Percentiles rank a stretch among this genome's conserved stretches.
Evolutionary conservation across 2,797 vertebrate genomes (phyloP).

Genomic region (Sebastes paucispinis): DNA sequence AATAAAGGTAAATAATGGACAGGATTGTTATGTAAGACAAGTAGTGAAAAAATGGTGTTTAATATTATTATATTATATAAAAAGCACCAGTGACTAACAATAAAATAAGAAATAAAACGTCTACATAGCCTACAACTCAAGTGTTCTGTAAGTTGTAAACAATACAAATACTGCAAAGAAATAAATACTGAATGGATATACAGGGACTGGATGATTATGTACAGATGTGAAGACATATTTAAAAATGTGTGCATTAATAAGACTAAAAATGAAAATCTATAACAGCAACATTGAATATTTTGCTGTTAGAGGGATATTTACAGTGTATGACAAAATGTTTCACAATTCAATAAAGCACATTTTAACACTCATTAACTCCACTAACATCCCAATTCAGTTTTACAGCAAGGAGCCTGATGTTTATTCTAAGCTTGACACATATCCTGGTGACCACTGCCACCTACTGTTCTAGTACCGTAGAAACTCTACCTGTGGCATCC

Average conservation of each 20-base stretch:
- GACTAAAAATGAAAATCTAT: neutral
- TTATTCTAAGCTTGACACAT: neutral
- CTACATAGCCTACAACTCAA: too few relatives aligned
- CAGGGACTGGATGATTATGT: too few relatives aligned
- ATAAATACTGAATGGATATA: too few relatives aligned
- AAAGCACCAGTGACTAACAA: neutral
- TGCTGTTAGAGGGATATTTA: neutral
- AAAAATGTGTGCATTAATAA: neutral
- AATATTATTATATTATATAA: too few relatives aligned
- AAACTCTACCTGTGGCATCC: neutral
- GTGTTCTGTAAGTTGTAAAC: too few relatives aligned
- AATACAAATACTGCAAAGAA: too few relatives aligned
- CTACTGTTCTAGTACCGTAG: slow-evolving; percentile 1
- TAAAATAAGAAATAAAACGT: neutral
- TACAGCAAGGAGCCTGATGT: neutral
- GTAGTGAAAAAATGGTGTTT: neutral
- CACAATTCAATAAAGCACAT: neutral
- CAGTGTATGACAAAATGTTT: neutral
- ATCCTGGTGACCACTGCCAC: slow-evolving; percentile 41
- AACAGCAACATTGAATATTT: neutral
- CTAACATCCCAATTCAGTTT: neutral
- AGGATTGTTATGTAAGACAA: neutral
- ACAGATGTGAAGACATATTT: too few relatives aligned
- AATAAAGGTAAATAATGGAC: neutral
- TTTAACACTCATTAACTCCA: neutral